Conservation (phyloP, 2,113 vertebrate genomes). For the Pyxicephalus adspersus region DNA sequence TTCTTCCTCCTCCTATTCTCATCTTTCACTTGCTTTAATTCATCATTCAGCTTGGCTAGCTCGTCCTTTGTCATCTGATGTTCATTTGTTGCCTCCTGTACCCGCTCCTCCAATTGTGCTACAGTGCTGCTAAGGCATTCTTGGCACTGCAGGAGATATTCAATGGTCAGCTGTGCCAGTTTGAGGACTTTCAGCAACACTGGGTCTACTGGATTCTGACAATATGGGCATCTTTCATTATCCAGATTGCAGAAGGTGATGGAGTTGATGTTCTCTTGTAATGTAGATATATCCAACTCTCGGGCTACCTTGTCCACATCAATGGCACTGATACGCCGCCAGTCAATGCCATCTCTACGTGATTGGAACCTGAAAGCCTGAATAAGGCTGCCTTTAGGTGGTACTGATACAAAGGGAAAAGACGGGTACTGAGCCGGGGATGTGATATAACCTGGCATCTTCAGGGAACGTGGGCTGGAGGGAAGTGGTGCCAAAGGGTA, state of each 20-base stretch:
- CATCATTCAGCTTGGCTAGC: constrained; percentile 58
- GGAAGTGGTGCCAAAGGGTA: constrained; percentile 45
- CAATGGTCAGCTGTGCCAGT: constrained; percentile 77
- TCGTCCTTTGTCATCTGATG: constrained; percentile 61
- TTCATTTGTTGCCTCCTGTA: constrained; percentile 62
- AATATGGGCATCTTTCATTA: constrained; percentile 69
- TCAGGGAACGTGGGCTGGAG: not conserved
- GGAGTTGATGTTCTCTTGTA: constrained; percentile 71
- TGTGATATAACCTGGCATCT: constrained; percentile 39
- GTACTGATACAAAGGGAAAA: constrained; percentile 7
- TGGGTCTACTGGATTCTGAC: constrained; percentile 67
- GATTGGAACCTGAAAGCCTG: constrained; percentile 72
- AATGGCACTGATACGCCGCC: constrained; percentile 71
- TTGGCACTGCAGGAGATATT: constrained; percentile 79
- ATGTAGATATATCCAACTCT: constrained; percentile 70
- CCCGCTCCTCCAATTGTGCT: constrained; percentile 60
- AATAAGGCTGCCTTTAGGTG: not conserved
- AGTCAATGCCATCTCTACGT: constrained; percentile 66
- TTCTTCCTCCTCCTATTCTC: constrained; percentile 72
- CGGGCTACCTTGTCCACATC: constrained; percentile 72
- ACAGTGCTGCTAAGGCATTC: constrained; percentile 68
- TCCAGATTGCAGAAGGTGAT: constrained; percentile 76
- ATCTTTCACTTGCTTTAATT: constrained; percentile 66
- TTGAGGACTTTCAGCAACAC: constrained; percentile 74
- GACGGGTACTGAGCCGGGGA: constrained; percentile 9